A percentile compares a stretch with the other conserved stretches of the same genome.
phyloP scores from a whole-genome alignment of 1,140 invertebrate genomes.

The Ostrea denselamellosa region DNA sequence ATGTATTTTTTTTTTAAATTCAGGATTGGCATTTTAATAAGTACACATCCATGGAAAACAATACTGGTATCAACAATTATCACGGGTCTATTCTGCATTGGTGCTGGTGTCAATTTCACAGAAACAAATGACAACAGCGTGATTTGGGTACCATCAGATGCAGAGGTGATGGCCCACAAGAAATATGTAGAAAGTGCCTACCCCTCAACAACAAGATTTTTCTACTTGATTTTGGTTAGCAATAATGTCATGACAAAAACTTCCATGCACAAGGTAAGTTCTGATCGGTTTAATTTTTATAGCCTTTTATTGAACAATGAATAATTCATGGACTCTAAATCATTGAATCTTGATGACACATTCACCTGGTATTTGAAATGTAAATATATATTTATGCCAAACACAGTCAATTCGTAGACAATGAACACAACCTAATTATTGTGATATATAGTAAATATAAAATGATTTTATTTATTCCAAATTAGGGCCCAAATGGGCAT shows the following conservation, averaged over 20 bases:
- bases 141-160: conserved; percentile 60
- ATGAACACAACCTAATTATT: too few species aligned
- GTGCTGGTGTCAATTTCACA: conserved; percentile 53
- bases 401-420: too few species aligned
- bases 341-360: too few species aligned
- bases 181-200: conserved; percentile 47
- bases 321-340: too few species aligned
- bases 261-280: conserved; percentile 53
- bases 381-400: too few species aligned
- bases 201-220: conserved; percentile 52
- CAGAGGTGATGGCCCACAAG: conserved; percentile 54
- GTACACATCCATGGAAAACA: conserved; percentile 55
- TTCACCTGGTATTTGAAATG: too few species aligned
- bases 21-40: conserved; percentile 60
- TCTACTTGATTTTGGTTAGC: conserved; percentile 53
- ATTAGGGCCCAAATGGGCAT: too few species aligned
- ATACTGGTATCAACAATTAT: conserved; percentile 48
- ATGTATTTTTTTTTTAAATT: background rate
- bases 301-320: too few species aligned
- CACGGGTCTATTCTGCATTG: conserved; percentile 53
- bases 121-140: conserved; percentile 56
- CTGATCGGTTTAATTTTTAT: background rate
- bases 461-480: too few species aligned
- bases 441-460: too few species aligned
- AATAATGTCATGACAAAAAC: conserved; percentile 53